phyloP scores from a whole-genome alignment of 2,797 vertebrate genomes.

The Selene dorsalis region DNA sequence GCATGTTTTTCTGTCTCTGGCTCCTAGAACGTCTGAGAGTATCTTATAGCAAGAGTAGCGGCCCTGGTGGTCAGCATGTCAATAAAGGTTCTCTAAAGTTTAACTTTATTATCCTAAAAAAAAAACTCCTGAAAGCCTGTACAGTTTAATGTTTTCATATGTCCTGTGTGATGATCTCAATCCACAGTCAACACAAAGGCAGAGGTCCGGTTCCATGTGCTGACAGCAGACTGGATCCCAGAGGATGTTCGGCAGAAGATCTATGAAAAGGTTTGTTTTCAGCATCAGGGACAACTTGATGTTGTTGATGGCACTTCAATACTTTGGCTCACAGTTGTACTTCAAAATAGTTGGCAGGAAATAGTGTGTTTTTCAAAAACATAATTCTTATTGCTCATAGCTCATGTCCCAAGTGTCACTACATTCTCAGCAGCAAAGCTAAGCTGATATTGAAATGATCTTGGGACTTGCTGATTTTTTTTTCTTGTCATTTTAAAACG shows the following conservation, averaged over 20 bases:
- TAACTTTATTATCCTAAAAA: not conserved
- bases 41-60: conserved; percentile 91
- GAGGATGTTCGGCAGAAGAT: conserved; percentile 87
- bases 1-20: not conserved
- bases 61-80: conserved; percentile 94
- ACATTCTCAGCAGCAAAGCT: too few species aligned
- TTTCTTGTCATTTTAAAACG: not conserved
- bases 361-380: too few species aligned
- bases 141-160: not conserved
- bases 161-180: not conserved
- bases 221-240: conserved; percentile 93
- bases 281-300: not conserved
- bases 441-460: too few species aligned
- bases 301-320: not conserved
- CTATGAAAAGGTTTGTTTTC: conserved; percentile 81
- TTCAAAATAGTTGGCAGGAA: too few species aligned
- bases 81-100: conserved; percentile 91
- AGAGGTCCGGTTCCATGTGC: conserved; percentile 92
- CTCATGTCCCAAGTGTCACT: not conserved
- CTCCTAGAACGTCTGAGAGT: conserved; percentile 88
- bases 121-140: not conserved
- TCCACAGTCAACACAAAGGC: conserved; percentile 91
- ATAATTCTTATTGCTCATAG: too few species aligned
- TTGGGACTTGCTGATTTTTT: not conserved
- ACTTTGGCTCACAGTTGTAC: too few species aligned